phyloP scores from a whole-genome alignment of 2,888 invertebrate species.

The Cryptocheilus praepositus region DNA sequence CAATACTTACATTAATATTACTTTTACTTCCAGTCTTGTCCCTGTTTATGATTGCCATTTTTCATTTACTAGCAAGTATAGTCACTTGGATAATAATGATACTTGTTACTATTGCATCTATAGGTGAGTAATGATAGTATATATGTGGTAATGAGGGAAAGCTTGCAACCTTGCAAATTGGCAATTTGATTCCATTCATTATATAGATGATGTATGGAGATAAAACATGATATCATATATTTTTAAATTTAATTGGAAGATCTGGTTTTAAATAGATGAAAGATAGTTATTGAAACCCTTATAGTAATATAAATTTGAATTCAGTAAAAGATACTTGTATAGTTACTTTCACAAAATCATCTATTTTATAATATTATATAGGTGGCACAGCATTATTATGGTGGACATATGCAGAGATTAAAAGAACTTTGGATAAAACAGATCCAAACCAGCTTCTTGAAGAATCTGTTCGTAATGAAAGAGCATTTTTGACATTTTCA shows the following conservation, averaged over 20 bases:
- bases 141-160: too few species aligned
- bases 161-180: conserved; percentile 7
- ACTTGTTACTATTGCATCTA: conserved; percentile 84
- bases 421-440: conserved; percentile 79
- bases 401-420: conserved; percentile 91
- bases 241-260: background rate
- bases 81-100: conserved; percentile 93
- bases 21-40: conserved; percentile 82
- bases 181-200: background rate
- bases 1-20: conserved; percentile 22
- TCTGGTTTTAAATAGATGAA: background rate
- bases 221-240: background rate
- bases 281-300: conserved; percentile 17
- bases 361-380: conserved; percentile 49
- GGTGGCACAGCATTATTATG: conserved; percentile 87
- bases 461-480: conserved; percentile 90
- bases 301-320: conserved; percentile 19
- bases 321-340: conserved; percentile 2
- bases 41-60: conserved; percentile 86
- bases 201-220: background rate
- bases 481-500: conserved; percentile 88
- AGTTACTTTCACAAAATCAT: too few species aligned
- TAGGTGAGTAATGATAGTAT: conserved; percentile 78
- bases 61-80: conserved; percentile 88
- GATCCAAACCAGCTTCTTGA: conserved; percentile 78